A percentile compares a stretch with the other conserved stretches of the same genome.
Evolutionary conservation across 1,140 invertebrate genomes (phyloP).

Genomic region (Brachionus paranguensis): DNA sequence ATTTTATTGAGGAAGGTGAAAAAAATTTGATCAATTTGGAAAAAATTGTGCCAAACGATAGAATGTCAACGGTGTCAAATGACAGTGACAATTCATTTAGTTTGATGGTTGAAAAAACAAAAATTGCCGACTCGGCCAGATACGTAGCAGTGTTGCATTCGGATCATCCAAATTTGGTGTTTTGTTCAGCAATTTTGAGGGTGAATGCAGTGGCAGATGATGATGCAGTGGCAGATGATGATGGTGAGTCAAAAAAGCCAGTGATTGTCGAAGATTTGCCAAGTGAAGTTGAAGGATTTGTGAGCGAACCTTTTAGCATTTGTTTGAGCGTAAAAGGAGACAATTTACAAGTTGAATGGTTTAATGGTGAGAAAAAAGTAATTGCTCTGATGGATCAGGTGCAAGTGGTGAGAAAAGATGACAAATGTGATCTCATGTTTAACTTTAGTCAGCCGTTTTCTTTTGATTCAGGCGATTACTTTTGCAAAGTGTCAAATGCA

Average conservation of each 20-base stretch:
- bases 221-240: too few relatives aligned
- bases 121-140: neutral
- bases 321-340: neutral
- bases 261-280: conserved; percentile 21
- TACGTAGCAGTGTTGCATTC: neutral
- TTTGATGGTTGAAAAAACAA: neutral
- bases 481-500: neutral
- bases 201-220: neutral
- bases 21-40: neutral
- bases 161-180: neutral
- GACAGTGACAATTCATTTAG: neutral
- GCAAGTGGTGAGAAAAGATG: neutral
- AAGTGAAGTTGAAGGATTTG: neutral
- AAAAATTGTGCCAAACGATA: neutral
- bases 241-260: neutral
- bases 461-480: neutral
- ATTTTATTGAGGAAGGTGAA: neutral
- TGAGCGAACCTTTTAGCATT: neutral
- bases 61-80: neutral
- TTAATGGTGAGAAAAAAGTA: neutral
- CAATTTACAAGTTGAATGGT: conserved; percentile 19
- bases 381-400: conserved; percentile 8
- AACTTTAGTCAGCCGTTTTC: neutral
- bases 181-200: neutral
- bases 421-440: neutral